Conservation (phyloP, 2,888 invertebrate genomes). For the Drosophila prolongata region DNA sequence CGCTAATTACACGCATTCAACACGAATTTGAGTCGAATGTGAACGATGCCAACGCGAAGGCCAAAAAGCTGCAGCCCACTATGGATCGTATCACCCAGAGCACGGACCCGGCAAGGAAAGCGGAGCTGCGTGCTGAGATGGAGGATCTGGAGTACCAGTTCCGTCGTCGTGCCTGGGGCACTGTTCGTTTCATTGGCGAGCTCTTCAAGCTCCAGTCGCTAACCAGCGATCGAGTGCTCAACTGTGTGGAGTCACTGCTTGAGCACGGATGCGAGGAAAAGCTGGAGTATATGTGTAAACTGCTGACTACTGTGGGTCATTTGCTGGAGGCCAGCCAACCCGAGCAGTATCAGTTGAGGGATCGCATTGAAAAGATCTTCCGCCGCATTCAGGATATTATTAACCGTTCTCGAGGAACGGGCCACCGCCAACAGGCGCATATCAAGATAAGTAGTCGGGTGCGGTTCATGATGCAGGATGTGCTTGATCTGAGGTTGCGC, state of each 20-base stretch:
- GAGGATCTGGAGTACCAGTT: slow-evolving; percentile 83
- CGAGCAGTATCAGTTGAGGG: slow-evolving; percentile 57
- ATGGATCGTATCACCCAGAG: slow-evolving; percentile 71
- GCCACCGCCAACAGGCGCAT: slow-evolving; percentile 47
- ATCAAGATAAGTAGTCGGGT: slow-evolving; percentile 82
- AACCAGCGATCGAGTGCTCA: slow-evolving; percentile 75
- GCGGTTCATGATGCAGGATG: slow-evolving; percentile 83
- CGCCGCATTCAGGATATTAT: slow-evolving; percentile 74
- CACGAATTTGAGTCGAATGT: slow-evolving; percentile 82
- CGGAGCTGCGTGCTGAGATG: slow-evolving; percentile 80
- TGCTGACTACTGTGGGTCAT: slow-evolving; percentile 81
- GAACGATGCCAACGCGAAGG: slow-evolving; percentile 82
- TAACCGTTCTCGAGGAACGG: slow-evolving; percentile 58
- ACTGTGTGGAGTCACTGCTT: slow-evolving; percentile 77
- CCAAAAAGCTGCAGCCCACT: slow-evolving; percentile 77
- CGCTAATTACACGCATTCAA: slow-evolving; percentile 78
- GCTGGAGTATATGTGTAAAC: slow-evolving; percentile 83
- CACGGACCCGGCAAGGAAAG: slow-evolving; percentile 70
- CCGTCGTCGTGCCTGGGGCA: slow-evolving; percentile 83
- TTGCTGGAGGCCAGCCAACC: slow-evolving; percentile 68
- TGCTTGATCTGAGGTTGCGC: slow-evolving; percentile 77
- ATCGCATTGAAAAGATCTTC: slow-evolving; percentile 78
- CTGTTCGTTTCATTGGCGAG: slow-evolving; percentile 83
- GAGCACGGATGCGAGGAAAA: slow-evolving; percentile 82
- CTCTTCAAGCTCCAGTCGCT: slow-evolving; percentile 81